These are phyloP conservation scores for Epinotia bilunana DNA, from an alignment of 2,888 invertebrate genomes.

Conservation along the genomic window DNA sequence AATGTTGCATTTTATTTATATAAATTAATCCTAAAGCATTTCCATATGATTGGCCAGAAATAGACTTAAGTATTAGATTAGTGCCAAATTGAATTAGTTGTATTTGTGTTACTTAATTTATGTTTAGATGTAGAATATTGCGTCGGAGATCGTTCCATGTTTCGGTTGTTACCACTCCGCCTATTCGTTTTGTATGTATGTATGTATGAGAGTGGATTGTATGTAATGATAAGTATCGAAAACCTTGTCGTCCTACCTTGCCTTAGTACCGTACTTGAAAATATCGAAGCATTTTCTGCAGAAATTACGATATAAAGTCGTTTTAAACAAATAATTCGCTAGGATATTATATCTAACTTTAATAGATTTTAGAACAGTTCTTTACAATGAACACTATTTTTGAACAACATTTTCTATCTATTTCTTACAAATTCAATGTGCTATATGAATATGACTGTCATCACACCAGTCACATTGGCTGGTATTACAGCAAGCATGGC, in stretches of 20 bases:
- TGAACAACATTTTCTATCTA: slow-evolving; percentile 31
- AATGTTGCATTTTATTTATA: slow-evolving; percentile 41
- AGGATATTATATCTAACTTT: slow-evolving; percentile 1
- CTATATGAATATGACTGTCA: not conserved
- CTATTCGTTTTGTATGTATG: slow-evolving; percentile 58
- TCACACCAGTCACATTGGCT: not conserved
- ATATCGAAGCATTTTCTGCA: not conserved
- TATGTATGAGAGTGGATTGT: slow-evolving; percentile 48
- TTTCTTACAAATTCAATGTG: slow-evolving; percentile 14
- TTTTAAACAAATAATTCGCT: not conserved
- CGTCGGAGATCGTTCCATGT: slow-evolving; percentile 63
- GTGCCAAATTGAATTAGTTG: slow-evolving; percentile 74
- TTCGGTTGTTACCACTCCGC: slow-evolving; percentile 71
- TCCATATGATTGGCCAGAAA: slow-evolving; percentile 50
- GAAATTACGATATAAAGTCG: not conserved
- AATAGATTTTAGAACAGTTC: slow-evolving; percentile 31
- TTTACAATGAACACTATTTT: slow-evolving; percentile 41
- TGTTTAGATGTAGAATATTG: slow-evolving; percentile 59
- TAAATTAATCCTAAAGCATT: slow-evolving; percentile 51
- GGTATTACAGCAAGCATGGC: not conserved
- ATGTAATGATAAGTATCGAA: slow-evolving; percentile 31
- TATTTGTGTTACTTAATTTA: slow-evolving; percentile 79
- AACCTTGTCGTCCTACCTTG: slow-evolving; percentile 51
- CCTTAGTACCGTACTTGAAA: slow-evolving; percentile 49
- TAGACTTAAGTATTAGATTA: slow-evolving; percentile 70